These are phyloP conservation scores for Pseudomyrmex concolor DNA, from an alignment of 1,140 invertebrate species.

Conservation along the genomic window DNA sequence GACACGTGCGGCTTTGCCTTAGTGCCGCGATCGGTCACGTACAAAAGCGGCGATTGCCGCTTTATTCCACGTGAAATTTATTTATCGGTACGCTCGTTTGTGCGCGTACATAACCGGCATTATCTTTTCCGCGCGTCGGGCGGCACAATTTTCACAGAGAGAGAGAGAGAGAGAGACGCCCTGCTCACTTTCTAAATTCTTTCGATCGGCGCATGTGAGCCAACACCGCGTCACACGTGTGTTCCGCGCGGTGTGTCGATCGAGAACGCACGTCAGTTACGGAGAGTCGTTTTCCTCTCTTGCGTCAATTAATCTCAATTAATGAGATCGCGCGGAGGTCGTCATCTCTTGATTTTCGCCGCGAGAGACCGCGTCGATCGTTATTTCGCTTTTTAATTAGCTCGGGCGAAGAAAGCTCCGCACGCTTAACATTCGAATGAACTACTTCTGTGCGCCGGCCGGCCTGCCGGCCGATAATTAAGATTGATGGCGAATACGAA, in stretches of 20 bases:
- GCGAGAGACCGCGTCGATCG: slow-evolving; percentile 38
- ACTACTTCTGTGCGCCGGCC: slow-evolving; percentile 63
- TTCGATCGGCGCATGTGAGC: slow-evolving; percentile 47
- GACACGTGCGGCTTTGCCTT: slow-evolving; percentile 58
- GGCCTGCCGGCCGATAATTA: slow-evolving; percentile 63
- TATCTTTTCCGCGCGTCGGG: slow-evolving; percentile 16
- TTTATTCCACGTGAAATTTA: slow-evolving; percentile 69
- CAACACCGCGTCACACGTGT: background rate
- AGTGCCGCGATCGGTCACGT: slow-evolving; percentile 57
- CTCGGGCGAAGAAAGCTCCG: slow-evolving; percentile 62
- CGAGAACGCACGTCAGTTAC: background rate
- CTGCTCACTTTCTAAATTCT: slow-evolving; percentile 71
- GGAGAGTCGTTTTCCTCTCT: slow-evolving; percentile 1
- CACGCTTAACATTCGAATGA: slow-evolving; percentile 72
- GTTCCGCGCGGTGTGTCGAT: background rate
- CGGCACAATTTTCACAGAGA: slow-evolving; percentile 41
- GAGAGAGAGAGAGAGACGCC: background rate
- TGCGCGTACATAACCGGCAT: slow-evolving; percentile 56
- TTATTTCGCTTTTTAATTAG: slow-evolving; percentile 71
- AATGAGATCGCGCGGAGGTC: slow-evolving; percentile 1
- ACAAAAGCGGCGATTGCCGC: slow-evolving; percentile 61
- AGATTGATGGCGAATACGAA: slow-evolving; percentile 73
- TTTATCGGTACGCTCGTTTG: slow-evolving; percentile 64
- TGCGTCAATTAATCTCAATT: slow-evolving; percentile 54
- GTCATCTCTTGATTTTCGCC: slow-evolving; percentile 40